phyloP scores from a whole-genome alignment of 1,140 invertebrate genomes.

The Lucilia sericata region DNA sequence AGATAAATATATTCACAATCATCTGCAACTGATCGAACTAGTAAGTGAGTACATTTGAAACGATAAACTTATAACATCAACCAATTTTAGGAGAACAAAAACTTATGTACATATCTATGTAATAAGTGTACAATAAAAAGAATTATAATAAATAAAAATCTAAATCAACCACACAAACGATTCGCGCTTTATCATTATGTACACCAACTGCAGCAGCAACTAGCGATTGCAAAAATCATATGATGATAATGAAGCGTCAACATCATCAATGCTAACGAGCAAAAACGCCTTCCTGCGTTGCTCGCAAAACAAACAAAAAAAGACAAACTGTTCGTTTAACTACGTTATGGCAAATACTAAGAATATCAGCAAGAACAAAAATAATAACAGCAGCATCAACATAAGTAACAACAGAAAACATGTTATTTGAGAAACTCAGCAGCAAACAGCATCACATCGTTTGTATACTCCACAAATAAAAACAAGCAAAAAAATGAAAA shows the following conservation, averaged over 20 bases:
- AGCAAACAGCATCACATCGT: background rate
- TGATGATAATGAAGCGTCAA: constrained; percentile 23
- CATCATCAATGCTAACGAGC: constrained; percentile 15
- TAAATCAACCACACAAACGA: background rate
- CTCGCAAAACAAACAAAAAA: background rate
- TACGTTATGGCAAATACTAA: constrained; percentile 20
- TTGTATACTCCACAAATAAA: background rate
- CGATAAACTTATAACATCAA: background rate
- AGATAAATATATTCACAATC: no score
- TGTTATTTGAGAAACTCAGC: background rate
- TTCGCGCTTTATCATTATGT: background rate
- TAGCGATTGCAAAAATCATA: constrained; percentile 11
- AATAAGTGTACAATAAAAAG: background rate
- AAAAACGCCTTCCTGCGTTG: constrained; percentile 2
- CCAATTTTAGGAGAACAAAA: background rate
- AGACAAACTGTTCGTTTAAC: constrained; percentile 21
- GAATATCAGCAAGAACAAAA: background rate
- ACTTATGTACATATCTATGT: background rate
- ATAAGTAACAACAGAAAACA: background rate
- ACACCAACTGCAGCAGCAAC: constrained; percentile 3
- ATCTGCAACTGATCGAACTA: no score
- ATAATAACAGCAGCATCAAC: background rate
- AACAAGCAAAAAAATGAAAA: background rate
- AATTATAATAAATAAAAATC: background rate
- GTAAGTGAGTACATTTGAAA: background rate